These are phyloP conservation scores for Triplophysa rosa DNA, from an alignment of 2,113 vertebrate genomes.

Conservation along the genomic window DNA sequence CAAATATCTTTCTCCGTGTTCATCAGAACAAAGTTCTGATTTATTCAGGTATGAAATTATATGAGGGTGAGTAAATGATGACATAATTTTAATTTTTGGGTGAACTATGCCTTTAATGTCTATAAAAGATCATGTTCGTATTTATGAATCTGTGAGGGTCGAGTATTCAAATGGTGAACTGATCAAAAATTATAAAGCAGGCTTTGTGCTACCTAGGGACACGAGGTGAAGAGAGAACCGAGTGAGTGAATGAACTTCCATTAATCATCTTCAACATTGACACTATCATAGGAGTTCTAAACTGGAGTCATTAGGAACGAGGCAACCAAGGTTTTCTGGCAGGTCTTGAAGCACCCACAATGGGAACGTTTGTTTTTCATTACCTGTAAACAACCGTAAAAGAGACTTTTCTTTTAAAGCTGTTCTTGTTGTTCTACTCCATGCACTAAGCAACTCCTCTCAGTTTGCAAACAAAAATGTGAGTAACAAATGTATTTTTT, in stretches of 20 bases:
- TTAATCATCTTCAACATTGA: background rate
- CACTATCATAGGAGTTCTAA: background rate
- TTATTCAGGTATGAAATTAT: too few relatives aligned
- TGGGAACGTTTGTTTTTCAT: constrained; percentile 27
- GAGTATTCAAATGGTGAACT: constrained; percentile 22
- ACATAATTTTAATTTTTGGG: too few relatives aligned
- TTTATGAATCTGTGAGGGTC: background rate
- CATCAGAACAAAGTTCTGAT: too few relatives aligned
- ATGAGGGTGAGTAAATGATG: too few relatives aligned
- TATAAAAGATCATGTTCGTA: background rate
- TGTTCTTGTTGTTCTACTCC: constrained; percentile 45
- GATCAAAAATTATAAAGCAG: constrained; percentile 30
- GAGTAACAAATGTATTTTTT: constrained; percentile 43
- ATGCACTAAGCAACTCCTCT: constrained; percentile 42
- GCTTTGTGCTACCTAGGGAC: background rate
- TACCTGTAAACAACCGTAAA: constrained; percentile 13
- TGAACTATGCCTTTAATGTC: background rate
- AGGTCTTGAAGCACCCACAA: background rate
- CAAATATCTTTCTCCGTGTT: too few relatives aligned
- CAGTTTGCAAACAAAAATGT: constrained; percentile 44
- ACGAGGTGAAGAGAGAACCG: constrained; percentile 6
- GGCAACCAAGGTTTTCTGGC: background rate
- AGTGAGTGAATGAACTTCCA: background rate
- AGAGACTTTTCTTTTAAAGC: constrained; percentile 37
- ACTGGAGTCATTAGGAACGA: background rate